Base-by-base conservation (phyloP, 2,888 invertebrate genomes). In the Eupithecia centaureata region DNA sequence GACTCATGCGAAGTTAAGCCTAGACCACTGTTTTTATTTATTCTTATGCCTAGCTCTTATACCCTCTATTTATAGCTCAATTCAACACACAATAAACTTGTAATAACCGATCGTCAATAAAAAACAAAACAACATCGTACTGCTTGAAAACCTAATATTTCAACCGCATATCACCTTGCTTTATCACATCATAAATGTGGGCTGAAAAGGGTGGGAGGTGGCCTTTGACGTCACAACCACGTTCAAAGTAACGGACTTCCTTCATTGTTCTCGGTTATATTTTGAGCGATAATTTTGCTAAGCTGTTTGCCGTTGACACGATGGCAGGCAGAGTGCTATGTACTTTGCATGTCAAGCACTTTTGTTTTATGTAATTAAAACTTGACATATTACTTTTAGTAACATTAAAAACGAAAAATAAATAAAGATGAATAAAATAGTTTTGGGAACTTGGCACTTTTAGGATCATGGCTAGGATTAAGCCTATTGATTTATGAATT, bases 191-290 rank as follows among this genome's bases (percentile, higher is more conserved):
- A 59, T 69, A 70, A 65, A 66, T 56, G 69, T 57, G 57, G 32
- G 67, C 61, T 63, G 61, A 65, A 66, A 69, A 51, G 70, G 67
- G 68, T 54, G 33, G 65, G 63, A 72, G 64, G 67, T 72, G 72
- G 71, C 69, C 59, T 65, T 63, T 74, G 74, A 72, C 74, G 74
- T 74, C 74, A 74, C 58, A 25, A 15, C 65, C 52, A 4, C 63
- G 63, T 62, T 56, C 67, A 67, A 65, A 66, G 64, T 66, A 63
- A 64, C 33, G 25, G 28, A 38, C 56, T 60, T 60, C 54, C 54
- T 58, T 32, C 60, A 47, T 67, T 68, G 68, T 68, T 68, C 56
- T 54, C 15, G 38, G 67, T 30, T 35, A 30, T 56, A 30, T 63
- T 63, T 65, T 22, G 52, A 54, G 30, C 52, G 35, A 47, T 47